Conservation (phyloP, 37 sponge, comb jelly and placozoan genomes). For the Cladorhizidae sp. region DNA sequence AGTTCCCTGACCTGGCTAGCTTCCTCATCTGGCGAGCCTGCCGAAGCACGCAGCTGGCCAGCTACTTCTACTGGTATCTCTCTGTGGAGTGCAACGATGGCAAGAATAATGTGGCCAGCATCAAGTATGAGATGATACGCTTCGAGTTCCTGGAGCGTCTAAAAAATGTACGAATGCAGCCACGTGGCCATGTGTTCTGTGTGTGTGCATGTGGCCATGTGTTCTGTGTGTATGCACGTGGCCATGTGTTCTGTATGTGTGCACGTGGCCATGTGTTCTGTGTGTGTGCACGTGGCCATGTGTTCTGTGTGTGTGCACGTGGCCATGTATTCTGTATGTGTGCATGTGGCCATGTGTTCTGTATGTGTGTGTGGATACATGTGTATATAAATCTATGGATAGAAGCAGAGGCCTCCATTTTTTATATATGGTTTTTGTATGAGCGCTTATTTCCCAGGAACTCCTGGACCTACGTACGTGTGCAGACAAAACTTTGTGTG, state of each 20-base stretch:
- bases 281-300: background rate
- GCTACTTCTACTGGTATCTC: constrained; percentile 90
- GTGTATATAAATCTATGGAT: background rate
- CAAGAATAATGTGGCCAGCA: constrained; percentile 36
- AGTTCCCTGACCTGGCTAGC: constrained; percentile 64
- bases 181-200: background rate
- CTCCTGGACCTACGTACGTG: no score
- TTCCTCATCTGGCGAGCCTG: constrained; percentile 72
- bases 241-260: background rate
- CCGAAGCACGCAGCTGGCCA: constrained; percentile 75
- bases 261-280: background rate
- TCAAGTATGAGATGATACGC: constrained; percentile 53
- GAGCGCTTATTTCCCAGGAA: no score
- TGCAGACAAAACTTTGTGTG: no score
- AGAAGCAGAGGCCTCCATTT: no score
- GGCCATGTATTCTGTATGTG: no score
- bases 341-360: background rate
- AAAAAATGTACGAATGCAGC: constrained; percentile 14
- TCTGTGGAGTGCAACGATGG: constrained; percentile 90
- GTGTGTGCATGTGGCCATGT: background rate
- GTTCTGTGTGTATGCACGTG: background rate
- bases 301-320: no score
- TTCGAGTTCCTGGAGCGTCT: constrained; percentile 46
- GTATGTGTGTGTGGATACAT: background rate
- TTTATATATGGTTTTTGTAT: no score